phyloP scores from a whole-genome alignment of 2,113 vertebrate genomes.

The Carassius auratus region DNA sequence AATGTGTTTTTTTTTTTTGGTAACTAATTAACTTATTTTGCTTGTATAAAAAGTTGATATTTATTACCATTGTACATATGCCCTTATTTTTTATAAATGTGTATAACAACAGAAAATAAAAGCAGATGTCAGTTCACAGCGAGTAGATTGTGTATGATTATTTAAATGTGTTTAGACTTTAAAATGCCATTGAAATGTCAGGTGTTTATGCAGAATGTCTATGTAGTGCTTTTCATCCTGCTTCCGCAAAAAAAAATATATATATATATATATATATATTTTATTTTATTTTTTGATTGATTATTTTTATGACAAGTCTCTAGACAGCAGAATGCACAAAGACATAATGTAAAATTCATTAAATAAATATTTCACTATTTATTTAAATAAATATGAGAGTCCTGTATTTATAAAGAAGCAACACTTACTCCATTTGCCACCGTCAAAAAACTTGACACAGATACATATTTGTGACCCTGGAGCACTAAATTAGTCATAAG shows the following conservation, averaged over 20 bases:
- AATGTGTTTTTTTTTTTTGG: too few relatives aligned
- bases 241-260: neutral
- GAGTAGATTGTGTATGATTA: conserved; percentile 48
- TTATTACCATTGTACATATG: conserved; percentile 86
- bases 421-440: too few relatives aligned
- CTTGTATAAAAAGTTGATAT: conserved; percentile 82
- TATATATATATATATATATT: too few relatives aligned
- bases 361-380: too few relatives aligned
- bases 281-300: too few relatives aligned
- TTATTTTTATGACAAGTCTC: too few relatives aligned
- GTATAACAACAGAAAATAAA: conserved; percentile 82
- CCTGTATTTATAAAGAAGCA: neutral
- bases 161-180: neutral
- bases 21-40: conserved; percentile 82
- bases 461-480: too few relatives aligned
- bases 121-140: conserved; percentile 70
- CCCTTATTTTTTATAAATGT: conserved; percentile 86
- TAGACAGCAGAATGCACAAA: too few relatives aligned
- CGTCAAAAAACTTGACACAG: too few relatives aligned
- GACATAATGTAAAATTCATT: too few relatives aligned
- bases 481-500: too few relatives aligned
- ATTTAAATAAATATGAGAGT: neutral
- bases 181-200: conserved; percentile 17
- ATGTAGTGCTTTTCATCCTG: conserved; percentile 6
- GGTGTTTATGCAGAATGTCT: neutral